Conservation (phyloP, 2,113 vertebrate species). For the Nibea albiflora region DNA sequence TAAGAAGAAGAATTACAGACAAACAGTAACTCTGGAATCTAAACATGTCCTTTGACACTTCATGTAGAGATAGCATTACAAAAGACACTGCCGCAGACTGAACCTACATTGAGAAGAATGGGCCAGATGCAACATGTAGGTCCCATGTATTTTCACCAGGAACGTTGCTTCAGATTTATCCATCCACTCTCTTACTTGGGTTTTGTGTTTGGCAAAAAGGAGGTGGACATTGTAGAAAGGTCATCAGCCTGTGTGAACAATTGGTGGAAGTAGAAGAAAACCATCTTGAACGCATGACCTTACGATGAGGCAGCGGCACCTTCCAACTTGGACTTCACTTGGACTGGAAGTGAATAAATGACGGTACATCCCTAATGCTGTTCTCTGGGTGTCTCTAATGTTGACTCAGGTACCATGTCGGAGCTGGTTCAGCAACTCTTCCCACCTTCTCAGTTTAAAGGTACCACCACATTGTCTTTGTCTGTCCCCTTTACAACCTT, state of each 20-base stretch:
- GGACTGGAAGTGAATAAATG: neutral
- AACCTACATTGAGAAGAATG: neutral
- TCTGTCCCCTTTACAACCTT: conserved; percentile 18
- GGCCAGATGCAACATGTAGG: neutral
- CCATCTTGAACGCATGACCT: neutral
- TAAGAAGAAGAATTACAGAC: neutral
- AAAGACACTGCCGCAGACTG: too few relatives aligned
- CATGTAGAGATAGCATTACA: neutral
- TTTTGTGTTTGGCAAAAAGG: neutral
- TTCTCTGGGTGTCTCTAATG: conserved; percentile 51
- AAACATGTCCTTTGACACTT: neutral
- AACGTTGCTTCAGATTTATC: neutral
- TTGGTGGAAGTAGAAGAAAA: neutral
- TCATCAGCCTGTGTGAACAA: neutral
- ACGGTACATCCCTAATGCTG: conserved; percentile 16
- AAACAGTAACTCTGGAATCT: neutral
- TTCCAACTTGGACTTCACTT: neutral
- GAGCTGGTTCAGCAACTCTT: conserved; percentile 90
- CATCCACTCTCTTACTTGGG: neutral
- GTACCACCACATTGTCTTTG: conserved; percentile 77
- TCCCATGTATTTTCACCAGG: neutral
- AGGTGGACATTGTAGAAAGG: neutral
- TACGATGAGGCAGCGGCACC: neutral
- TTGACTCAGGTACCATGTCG: conserved; percentile 87
- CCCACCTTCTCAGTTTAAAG: conserved; percentile 89